Base-by-base conservation (phyloP, 2,888 invertebrate species). In the Drosophila sordidapex region DNA sequence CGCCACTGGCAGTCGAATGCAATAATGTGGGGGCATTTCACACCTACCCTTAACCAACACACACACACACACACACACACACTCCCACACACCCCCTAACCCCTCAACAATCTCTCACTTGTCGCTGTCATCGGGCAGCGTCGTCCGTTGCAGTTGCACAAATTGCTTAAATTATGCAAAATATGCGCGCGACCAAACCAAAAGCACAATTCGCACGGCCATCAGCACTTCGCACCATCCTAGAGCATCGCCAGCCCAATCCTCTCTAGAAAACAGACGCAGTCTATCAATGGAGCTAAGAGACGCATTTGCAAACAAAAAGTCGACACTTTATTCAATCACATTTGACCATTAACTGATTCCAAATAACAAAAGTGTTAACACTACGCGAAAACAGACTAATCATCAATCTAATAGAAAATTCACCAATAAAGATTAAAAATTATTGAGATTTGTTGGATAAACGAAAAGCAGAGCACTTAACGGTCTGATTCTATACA, bases 81-180 rank as follows among this genome's bases (percentile, higher is more conserved):
- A 2, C 29, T 4, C 18, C 15, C 15, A 38, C 15, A 18, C 53
- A 3, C 10, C 36, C n/a, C 31, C 15, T 21, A 15, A 3, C n/a
- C 60, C 60, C 49, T 15, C 10, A 13, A 59, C 62, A 62, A 63
- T 77, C 61, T 70, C 65, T 69, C 62, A 77, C 71, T 65, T 74
- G 70, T 74, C 74, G 74, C 70, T 73, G 68, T 74, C 83, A 72
- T 74, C 76, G 67, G 54, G 52, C 62, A 53, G 69, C 67, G 35
- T 64, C 67, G 52, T 52, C 70, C 72, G 69, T 74, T 86, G 81
- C 82, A 76, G 83, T 70, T 83, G 87, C 86, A 85, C 88, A 89
- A 87, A 89, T 89, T 89, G 89, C 89, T 90, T 90, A 89, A 89
- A 89, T 89, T 90, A 89, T 89, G 89, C 89, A 89, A 89, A 90